Evolutionary conservation across 2,113 vertebrate species (phyloP).

Genomic region (Globicephala melas): DNA sequence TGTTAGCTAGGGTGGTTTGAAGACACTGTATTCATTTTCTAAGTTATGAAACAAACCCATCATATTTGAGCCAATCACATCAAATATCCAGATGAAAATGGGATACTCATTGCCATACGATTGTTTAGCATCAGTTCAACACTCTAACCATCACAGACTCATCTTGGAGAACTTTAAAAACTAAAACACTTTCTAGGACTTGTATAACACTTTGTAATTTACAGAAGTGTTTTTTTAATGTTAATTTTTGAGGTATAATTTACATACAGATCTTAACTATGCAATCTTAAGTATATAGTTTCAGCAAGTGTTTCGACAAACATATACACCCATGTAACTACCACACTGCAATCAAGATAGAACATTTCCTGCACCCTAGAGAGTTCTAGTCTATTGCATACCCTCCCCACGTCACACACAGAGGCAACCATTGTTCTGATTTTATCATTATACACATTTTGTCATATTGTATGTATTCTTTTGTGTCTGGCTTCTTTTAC

Average conservation of each 20-base stretch:
- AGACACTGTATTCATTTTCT: background rate
- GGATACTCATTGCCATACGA: background rate
- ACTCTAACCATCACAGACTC: background rate
- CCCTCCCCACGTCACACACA: too few relatives aligned
- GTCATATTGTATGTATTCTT: background rate
- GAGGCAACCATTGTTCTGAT: background rate
- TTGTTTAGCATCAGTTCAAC: background rate
- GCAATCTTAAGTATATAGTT: background rate
- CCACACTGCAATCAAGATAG: background rate
- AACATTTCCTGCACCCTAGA: background rate
- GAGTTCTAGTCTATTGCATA: background rate
- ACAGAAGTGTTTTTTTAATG: background rate
- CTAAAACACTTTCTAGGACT: background rate
- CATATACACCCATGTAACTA: background rate
- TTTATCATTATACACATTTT: background rate
- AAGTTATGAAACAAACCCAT: slow-evolving; percentile 3
- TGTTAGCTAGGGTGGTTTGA: background rate
- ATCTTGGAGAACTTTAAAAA: slow-evolving; percentile 19
- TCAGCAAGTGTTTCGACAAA: slow-evolving; percentile 16
- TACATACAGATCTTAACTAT: background rate
- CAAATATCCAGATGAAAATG: background rate
- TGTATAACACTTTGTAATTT: background rate
- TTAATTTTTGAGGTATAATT: background rate
- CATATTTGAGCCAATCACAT: background rate
- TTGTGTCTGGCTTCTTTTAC: background rate